Percentiles rank a stretch among this genome's conserved stretches.
Evolutionary conservation across 2,888 invertebrate species (phyloP).

Genomic region (Tineola bisselliella): DNA sequence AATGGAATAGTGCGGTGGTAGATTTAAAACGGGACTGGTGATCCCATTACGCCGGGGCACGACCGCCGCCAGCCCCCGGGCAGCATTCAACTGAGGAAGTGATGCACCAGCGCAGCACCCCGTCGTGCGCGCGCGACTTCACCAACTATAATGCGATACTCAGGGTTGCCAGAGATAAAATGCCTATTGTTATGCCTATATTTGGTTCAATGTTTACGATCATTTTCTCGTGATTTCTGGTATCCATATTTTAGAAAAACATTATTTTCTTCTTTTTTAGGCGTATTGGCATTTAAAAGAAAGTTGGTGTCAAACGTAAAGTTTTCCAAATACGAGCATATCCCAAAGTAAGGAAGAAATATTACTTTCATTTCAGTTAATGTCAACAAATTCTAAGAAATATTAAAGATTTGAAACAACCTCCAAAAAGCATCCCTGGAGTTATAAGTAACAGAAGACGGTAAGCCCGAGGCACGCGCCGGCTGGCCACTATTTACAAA

Average conservation of each 20-base stretch:
- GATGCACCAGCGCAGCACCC: slow-evolving; percentile 19
- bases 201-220: neutral
- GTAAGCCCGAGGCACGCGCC: slow-evolving; percentile 8
- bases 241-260: neutral
- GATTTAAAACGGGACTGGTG: slow-evolving; percentile 30
- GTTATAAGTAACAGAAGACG: neutral
- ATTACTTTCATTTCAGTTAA: too few species aligned
- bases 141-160: neutral
- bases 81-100: slow-evolving; percentile 52
- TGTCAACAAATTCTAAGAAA: too few species aligned
- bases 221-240: slow-evolving; percentile 3
- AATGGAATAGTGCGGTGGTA: neutral
- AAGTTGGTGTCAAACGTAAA: neutral
- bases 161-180: slow-evolving; percentile 2
- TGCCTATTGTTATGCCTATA: slow-evolving; percentile 2
- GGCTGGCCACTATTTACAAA: slow-evolving; percentile 2
- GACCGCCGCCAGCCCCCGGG: slow-evolving; percentile 44
- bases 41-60: slow-evolving; percentile 48
- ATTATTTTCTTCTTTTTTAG: neutral
- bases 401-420: too few species aligned
- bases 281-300: neutral
- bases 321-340: neutral
- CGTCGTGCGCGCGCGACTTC: slow-evolving; percentile 28
- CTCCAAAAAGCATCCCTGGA: neutral
- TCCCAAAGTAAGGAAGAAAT: neutral